A percentile compares a stretch with the other conserved stretches of the same genome.
Conservation (phyloP, 53 echinoderm and acorn worm species). For the Paelopatides confundens region DNA sequence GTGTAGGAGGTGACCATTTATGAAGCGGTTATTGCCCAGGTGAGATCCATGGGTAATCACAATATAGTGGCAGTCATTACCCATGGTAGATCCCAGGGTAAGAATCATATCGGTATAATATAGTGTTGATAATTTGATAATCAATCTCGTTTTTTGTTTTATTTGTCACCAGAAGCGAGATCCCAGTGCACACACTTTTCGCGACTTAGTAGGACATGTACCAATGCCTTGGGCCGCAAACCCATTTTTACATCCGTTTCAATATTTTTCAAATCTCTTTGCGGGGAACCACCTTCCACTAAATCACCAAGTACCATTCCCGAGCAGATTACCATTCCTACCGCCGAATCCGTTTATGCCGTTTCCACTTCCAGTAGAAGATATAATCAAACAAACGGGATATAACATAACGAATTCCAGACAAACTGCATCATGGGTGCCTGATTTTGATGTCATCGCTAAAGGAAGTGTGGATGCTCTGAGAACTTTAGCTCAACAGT, state of each 20-base stretch:
- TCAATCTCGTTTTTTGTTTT: background rate
- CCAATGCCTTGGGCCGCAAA: slow-evolving; percentile 1
- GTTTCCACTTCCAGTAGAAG: slow-evolving; percentile 8
- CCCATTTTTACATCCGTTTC: slow-evolving; percentile 2
- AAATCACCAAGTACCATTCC: background rate
- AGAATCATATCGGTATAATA: too few species aligned
- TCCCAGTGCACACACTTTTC: slow-evolving; percentile 63
- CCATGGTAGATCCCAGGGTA: too few species aligned
- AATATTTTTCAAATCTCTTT: slow-evolving; percentile 9
- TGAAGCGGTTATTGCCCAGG: too few species aligned
- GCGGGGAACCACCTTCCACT: background rate
- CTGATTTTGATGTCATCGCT: background rate
- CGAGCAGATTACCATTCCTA: background rate
- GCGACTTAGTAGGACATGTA: background rate
- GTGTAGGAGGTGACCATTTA: too few species aligned
- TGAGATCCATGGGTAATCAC: too few species aligned
- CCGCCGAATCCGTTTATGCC: background rate
- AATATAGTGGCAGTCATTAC: too few species aligned
- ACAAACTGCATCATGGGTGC: background rate
- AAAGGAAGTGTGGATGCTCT: slow-evolving; percentile 20
- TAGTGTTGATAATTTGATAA: too few species aligned
- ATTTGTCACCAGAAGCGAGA: slow-evolving; percentile 71
- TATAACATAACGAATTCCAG: background rate
- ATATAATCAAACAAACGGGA: background rate
- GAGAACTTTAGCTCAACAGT: slow-evolving; percentile 24